Evolutionary conservation across 1,140 invertebrate species (phyloP), one percentile per base, ranked within the genome.

Genomic region (Magallana gigas): DNA sequence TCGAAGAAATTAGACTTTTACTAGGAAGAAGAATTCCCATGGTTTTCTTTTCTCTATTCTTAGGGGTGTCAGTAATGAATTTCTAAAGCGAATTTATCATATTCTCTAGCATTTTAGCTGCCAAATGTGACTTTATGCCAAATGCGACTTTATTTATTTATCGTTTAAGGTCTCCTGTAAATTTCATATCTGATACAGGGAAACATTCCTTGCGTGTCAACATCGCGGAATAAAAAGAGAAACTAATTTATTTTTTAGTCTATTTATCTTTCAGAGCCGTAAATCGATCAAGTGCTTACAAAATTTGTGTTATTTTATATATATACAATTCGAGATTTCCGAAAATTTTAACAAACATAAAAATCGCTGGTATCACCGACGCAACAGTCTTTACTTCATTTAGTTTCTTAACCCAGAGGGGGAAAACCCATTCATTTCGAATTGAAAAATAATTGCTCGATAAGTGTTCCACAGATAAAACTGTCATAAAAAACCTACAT

Each of bases 191-290:
- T 36, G 68, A 71, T 71, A 71, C 23, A 29, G 18, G 18, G 68
- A 71, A 11, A 71, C 68, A 71, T 71, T 71, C 68, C 68, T 71
- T 29, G 68, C 68, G 68, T 71, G 68, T 71, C 68, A 71, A 71
- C 68, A 29, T 71, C 36, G 68, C 36, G 68, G 68, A 71, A 71
- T 71, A 71, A 71, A 71, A 71, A 71, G 68, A 71, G 68, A 71
- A 71, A 71, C 68, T 71, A 71, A 71, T 71, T 71, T 71, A 71
- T 71, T 71, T 71, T 71, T 71, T 71, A 71, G 68, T 71, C 68
- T 71, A 71, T 71, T 71, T 71, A 71, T 71, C 68, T 71, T 71
- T 29, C 23, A 23, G 68, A 8, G 68, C 14, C 68, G 68, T 71
- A 71, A 71, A 71, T 71, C 68, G 68, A 71, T 71, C 68, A 71